phyloP scores from a whole-genome alignment of 2,113 vertebrate genomes.

The Semnornis frantzii region DNA sequence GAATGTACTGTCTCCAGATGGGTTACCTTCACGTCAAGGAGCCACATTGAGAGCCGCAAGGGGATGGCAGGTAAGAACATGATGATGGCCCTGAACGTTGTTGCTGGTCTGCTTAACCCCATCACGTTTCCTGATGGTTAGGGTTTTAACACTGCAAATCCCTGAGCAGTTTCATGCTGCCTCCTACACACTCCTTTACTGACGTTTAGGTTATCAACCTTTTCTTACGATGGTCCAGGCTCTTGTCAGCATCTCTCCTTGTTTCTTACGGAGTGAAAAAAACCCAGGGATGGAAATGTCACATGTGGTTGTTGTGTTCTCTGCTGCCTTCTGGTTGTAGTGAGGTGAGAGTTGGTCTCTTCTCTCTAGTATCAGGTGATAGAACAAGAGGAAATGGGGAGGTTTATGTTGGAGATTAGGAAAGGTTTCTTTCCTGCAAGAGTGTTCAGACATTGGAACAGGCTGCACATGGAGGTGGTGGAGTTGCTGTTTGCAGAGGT shows the following conservation, averaged over 20 bases:
- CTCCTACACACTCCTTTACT: background rate
- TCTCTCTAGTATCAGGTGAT: no score
- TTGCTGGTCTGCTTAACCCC: background rate
- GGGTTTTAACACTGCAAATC: slow-evolving; percentile 5
- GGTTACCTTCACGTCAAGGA: background rate
- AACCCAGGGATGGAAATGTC: background rate
- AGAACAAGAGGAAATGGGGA: no score
- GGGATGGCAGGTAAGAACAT: background rate
- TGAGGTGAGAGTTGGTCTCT: no score
- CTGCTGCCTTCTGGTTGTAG: background rate
- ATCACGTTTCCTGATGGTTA: background rate
- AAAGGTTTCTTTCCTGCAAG: no score
- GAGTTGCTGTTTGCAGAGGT: no score
- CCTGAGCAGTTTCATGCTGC: background rate
- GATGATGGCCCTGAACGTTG: background rate
- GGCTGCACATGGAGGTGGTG: no score
- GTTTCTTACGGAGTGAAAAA: background rate
- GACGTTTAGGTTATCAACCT: background rate
- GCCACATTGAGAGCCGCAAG: accelerated
- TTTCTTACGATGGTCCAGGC: background rate
- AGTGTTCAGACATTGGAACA: no score
- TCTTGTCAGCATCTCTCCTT: background rate
- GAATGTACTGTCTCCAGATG: background rate
- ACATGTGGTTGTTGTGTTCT: accelerated
- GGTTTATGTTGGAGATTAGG: no score